Conservation (phyloP, 2,888 invertebrate genomes). For the Eupithecia vulgata region DNA sequence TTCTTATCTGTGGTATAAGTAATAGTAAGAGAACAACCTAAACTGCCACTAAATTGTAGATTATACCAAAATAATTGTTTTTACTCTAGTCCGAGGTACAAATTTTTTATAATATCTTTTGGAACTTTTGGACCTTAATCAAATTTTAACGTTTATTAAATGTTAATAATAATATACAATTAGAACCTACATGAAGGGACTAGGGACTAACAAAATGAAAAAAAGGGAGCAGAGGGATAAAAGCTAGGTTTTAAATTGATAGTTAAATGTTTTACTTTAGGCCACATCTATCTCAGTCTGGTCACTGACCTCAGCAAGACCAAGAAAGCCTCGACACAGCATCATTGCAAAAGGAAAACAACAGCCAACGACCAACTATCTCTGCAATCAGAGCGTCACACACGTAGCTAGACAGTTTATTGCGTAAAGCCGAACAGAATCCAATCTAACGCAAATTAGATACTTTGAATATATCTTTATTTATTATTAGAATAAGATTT, state of each 20-base stretch:
- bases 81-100: too few species aligned
- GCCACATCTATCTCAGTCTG: background rate
- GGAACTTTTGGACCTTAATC: too few species aligned
- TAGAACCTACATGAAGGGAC: too few species aligned
- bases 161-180: too few species aligned
- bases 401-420: constrained; percentile 14
- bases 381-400: constrained; percentile 24
- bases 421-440: constrained; percentile 11
- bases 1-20: background rate
- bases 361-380: constrained; percentile 14
- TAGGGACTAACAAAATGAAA: background rate
- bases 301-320: background rate
- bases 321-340: constrained; percentile 13
- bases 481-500: background rate
- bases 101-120: too few species aligned
- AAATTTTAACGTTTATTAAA: too few species aligned
- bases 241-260: background rate
- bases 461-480: background rate
- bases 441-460: constrained; percentile 8
- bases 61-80: background rate
- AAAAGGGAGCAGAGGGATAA: background rate
- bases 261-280: background rate
- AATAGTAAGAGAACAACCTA: background rate
- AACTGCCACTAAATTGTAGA: background rate
- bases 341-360: constrained; percentile 15